A percentile compares a stretch with the other conserved stretches of the same genome.
phyloP scores from a whole-genome alignment of 1,140 invertebrate genomes.

The Drosophila ananassae region DNA sequence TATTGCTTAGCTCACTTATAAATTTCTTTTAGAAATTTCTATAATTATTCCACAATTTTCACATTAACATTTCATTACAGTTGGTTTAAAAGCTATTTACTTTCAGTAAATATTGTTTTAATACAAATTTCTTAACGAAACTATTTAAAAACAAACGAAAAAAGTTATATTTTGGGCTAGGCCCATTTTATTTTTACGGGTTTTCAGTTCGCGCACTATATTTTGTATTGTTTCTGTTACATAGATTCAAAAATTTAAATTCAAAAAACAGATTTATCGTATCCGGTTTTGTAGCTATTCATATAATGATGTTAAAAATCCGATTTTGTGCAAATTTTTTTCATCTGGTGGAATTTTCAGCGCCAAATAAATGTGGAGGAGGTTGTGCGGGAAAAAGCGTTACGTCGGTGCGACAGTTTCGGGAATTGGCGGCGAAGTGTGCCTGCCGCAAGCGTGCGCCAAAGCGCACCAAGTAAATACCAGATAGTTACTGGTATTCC shows the following conservation, averaged over 20 bases:
- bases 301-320: constrained; percentile 1
- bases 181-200: constrained; percentile 57
- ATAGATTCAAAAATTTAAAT: constrained; percentile 23
- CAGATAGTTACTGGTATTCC: background rate
- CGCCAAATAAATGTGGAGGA: constrained; percentile 63
- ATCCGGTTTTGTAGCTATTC: constrained; percentile 14
- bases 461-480: background rate
- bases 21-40: constrained; percentile 73
- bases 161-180: constrained; percentile 67
- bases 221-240: constrained; percentile 43
- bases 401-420: constrained; percentile 47
- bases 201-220: constrained; percentile 36
- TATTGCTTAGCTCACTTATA: constrained; percentile 55
- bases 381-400: constrained; percentile 71
- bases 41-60: constrained; percentile 75
- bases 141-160: constrained; percentile 57
- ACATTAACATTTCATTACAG: constrained; percentile 36
- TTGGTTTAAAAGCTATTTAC: constrained; percentile 24
- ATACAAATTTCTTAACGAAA: constrained; percentile 33
- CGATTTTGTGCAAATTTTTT: constrained; percentile 20
- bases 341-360: constrained; percentile 49
- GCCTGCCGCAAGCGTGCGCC: constrained; percentile 4
- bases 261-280: background rate
- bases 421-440: constrained; percentile 63
- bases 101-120: constrained; percentile 29